These are phyloP conservation scores for Orthonychiurus folsomi DNA, from an alignment of 2,888 invertebrate species.

Conservation along the genomic window DNA sequence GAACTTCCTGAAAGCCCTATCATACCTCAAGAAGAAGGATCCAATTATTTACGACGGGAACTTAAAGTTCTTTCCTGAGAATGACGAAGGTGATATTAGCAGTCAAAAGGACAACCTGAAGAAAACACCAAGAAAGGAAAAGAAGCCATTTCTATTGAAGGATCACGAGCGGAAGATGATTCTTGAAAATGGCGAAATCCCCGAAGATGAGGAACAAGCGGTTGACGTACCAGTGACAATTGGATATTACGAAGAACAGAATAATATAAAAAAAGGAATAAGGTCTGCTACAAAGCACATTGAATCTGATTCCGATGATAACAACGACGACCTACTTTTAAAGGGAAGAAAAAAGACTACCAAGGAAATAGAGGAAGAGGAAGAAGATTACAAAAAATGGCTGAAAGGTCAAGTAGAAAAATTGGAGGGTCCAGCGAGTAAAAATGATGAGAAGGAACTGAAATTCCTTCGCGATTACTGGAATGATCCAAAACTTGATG, in stretches of 20 bases:
- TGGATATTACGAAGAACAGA: conserved; percentile 60
- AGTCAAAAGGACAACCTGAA: conserved; percentile 34
- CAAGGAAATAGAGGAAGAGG: conserved; percentile 49
- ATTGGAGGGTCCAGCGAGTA: conserved; percentile 42
- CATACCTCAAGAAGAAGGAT: conserved; percentile 77
- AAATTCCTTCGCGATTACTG: conserved; percentile 73
- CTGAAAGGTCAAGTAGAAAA: conserved; percentile 61
- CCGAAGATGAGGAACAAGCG: conserved; percentile 43
- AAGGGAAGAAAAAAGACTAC: conserved; percentile 49
- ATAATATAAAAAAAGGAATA: conserved; percentile 57
- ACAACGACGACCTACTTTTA: conserved; percentile 49
- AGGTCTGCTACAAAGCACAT: conserved; percentile 47
- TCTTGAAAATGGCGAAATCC: conserved; percentile 49
- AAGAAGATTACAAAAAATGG: conserved; percentile 65
- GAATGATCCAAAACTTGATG: conserved; percentile 69
- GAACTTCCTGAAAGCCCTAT: conserved; percentile 76
- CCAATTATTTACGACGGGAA: conserved; percentile 76
- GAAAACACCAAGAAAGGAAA: conserved; percentile 46
- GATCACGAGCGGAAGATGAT: conserved; percentile 72
- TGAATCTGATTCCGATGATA: conserved; percentile 49
- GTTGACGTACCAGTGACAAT: conserved; percentile 29
- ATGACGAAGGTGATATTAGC: conserved; percentile 8
- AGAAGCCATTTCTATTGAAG: conserved; percentile 58
- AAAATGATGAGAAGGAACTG: conserved; percentile 54
- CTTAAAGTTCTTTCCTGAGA: conserved; percentile 56